Conservation (phyloP, 1,140 invertebrate genomes). For the Caenorhabditis elegans region DNA sequence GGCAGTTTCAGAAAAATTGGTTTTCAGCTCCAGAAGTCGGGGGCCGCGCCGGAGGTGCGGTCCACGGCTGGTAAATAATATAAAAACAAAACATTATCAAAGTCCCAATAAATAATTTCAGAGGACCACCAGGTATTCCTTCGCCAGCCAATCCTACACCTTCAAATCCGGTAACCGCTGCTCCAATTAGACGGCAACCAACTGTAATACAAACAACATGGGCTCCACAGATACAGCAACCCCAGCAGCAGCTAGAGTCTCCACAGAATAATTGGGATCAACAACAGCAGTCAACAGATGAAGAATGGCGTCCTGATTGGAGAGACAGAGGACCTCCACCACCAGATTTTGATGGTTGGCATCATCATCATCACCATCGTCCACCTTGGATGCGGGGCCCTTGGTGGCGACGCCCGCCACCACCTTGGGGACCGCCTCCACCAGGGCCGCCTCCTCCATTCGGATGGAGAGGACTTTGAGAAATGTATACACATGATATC, state of each 20-base stretch:
- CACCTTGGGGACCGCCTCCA: neutral
- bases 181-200: neutral
- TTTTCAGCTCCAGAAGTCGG: too few species aligned
- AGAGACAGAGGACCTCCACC: neutral
- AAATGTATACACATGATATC: neutral
- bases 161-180: neutral
- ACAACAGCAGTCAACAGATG: neutral
- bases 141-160: neutral
- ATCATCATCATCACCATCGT: neutral
- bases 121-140: neutral
- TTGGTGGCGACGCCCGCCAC: neutral
- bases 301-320: neutral
- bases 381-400: conserved; percentile 10
- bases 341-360: neutral
- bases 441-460: neutral
- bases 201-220: neutral
- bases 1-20: too few species aligned
- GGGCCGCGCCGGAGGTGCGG: too few species aligned
- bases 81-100: too few species aligned
- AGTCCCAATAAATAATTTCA: too few species aligned
- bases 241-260: neutral
- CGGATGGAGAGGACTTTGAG: neutral
- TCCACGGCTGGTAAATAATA: too few species aligned
- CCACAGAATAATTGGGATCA: neutral
- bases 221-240: neutral